Evolutionary conservation across 2,797 vertebrate genomes (phyloP).

Genomic region (Acropternis orthonyx): DNA sequence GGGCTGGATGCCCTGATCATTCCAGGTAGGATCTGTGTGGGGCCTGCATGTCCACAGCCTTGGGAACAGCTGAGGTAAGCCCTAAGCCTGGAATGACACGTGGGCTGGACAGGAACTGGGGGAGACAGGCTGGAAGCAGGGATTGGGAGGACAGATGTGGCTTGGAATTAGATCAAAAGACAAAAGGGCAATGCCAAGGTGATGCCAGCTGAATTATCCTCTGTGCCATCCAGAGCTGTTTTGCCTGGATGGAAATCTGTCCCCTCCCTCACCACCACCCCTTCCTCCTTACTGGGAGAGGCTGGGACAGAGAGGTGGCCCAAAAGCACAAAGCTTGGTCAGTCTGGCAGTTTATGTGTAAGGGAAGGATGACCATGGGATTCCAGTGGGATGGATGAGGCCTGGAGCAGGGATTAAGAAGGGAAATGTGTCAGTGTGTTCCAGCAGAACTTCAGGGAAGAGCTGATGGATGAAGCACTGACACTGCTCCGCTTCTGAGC

Average conservation of each 20-base stretch:
- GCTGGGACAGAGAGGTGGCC: neutral
- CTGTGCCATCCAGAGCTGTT: neutral
- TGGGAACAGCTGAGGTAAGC: neutral
- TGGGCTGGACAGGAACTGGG: neutral
- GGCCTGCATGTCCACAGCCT: neutral
- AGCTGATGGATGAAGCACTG: neutral
- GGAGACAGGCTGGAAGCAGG: neutral
- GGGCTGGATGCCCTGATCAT: slow-evolving; percentile 83
- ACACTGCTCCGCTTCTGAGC: too few relatives aligned
- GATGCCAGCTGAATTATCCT: neutral
- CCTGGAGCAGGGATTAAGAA: neutral
- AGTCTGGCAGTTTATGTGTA: neutral
- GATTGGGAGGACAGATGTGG: neutral
- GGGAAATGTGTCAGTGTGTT: neutral
- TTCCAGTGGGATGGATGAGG: neutral
- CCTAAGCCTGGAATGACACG: rapidly evolving
- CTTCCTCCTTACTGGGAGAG: neutral
- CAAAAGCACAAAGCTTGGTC: neutral
- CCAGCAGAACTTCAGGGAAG: neutral
- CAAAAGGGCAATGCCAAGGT: neutral
- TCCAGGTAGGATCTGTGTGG: slow-evolving; percentile 75
- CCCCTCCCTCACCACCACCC: neutral
- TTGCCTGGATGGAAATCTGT: neutral
- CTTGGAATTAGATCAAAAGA: neutral
- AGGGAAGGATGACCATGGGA: neutral